phyloP scores from a whole-genome alignment of 2,888 invertebrate genomes.

The Melanargia galathea region DNA sequence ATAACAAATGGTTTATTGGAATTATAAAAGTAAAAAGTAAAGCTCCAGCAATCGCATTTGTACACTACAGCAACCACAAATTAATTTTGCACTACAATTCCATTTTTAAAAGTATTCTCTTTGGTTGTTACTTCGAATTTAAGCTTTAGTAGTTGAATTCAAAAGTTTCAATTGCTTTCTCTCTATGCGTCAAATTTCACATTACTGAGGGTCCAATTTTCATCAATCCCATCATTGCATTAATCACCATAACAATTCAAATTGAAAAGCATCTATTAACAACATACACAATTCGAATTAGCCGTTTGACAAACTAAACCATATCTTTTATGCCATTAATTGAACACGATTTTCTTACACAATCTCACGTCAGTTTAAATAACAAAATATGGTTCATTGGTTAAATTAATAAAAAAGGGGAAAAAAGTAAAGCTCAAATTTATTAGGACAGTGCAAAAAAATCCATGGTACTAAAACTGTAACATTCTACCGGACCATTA shows the following conservation, averaged over 20 bases:
- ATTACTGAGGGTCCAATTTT: no score
- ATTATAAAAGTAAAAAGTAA: neutral
- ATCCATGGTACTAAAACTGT: neutral
- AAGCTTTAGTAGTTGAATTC: slow-evolving; percentile 1
- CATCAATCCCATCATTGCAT: no score
- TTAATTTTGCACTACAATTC: slow-evolving; percentile 28
- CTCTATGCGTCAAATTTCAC: no score
- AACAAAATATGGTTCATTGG: neutral
- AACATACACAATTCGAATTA: no score
- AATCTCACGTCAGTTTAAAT: no score
- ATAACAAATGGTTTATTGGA: neutral
- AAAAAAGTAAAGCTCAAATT: neutral
- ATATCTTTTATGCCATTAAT: no score
- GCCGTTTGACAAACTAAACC: no score
- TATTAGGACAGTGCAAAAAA: neutral
- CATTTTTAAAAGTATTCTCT: slow-evolving; percentile 1
- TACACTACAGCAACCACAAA: slow-evolving; percentile 26
- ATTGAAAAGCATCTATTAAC: no score
- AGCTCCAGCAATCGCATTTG: slow-evolving; percentile 35
- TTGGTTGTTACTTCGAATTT: slow-evolving; percentile 4
- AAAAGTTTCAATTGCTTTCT: slow-evolving; percentile 1
- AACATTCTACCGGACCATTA: neutral
- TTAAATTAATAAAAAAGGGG: neutral
- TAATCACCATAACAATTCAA: no score
- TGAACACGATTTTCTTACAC: no score